Base-by-base conservation (phyloP, 2,888 invertebrate genomes). In the Scotopteryx bipunctaria region DNA sequence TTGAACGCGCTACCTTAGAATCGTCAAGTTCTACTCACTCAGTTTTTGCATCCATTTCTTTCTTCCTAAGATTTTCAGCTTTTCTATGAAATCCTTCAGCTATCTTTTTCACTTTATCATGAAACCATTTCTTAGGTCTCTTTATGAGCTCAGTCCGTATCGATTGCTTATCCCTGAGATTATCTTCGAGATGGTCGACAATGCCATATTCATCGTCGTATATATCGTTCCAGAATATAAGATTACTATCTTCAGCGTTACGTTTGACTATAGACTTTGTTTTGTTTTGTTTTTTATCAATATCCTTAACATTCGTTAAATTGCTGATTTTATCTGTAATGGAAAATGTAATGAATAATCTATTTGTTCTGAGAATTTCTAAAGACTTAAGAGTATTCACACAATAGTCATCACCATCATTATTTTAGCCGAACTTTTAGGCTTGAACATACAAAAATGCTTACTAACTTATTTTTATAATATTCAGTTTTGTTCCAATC, bases 141-240 rank as follows among this genome's bases (percentile, higher is more conserved):
- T 69, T 75, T 1, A 84, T 43, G 5, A 77, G 64, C 31, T 72
- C 69, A 5, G 58, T 64, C 2, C 63, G 62, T 0, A 52, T 50
- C 0, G 67, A 55, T 55, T 73, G 64, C 38, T 77, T 79, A 2
- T 69, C 71, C 27, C 67, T 64, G 0, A 69, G 9, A 0, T 66
- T 54, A 29, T 71, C 69, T 1, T 83, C 81, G 1, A 76, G 27
- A 0, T 66, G 67, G 32, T 76, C 81, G 1, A 63, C 17, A 46
- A 84, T 59, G 0, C 86, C 89, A 36, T 88, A 86, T 31, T 88
- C 88, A 1, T 86, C 83, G 17, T 89, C 86, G 21, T 88, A 88
- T 0, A 88, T 64, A 41, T 86, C 83, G 16, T 83, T 81, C 88
- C 88, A 88, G 47, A 81, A 82, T 44, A 84, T 75, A 0, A 81